A percentile compares a stretch with the other conserved stretches of the same genome.
These are phyloP conservation scores for Epirrita christyi DNA, from an alignment of 2,888 invertebrate genomes.

Conservation along the genomic window DNA sequence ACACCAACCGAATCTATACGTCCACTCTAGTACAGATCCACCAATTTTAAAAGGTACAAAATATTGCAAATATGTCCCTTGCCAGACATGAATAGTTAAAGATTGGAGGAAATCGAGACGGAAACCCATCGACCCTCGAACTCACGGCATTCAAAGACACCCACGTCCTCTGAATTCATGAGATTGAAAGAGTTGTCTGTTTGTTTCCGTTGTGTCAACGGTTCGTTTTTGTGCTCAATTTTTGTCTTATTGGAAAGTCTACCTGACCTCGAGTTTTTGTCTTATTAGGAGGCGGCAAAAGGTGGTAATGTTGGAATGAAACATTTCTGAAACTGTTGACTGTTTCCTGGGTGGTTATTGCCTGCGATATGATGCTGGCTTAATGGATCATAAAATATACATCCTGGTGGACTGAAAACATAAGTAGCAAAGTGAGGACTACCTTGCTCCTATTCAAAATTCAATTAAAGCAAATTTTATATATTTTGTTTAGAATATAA, in stretches of 20 bases:
- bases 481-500: no score
- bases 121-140: conserved; percentile 21
- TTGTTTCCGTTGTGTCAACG: conserved; percentile 1
- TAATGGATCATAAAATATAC: conserved; percentile 3
- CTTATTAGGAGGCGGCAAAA: not conserved
- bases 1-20: not conserved
- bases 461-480: no score
- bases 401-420: no score
- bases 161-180: conserved; percentile 3
- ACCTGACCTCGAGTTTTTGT: not conserved
- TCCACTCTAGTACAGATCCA: not conserved
- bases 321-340: not conserved
- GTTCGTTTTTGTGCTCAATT: conserved; percentile 2
- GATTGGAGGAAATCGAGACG: conserved; percentile 36
- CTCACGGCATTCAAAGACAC: conserved; percentile 1
- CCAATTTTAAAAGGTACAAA: no score
- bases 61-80: conserved; percentile 31
- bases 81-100: conserved; percentile 44
- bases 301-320: not conserved
- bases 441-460: no score
- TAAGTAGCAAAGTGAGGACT: no score
- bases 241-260: not conserved
- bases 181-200: conserved; percentile 8
- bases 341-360: not conserved
- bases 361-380: not conserved